Conservation (phyloP, 2,888 invertebrate species). For the Strigamia crassipes region DNA sequence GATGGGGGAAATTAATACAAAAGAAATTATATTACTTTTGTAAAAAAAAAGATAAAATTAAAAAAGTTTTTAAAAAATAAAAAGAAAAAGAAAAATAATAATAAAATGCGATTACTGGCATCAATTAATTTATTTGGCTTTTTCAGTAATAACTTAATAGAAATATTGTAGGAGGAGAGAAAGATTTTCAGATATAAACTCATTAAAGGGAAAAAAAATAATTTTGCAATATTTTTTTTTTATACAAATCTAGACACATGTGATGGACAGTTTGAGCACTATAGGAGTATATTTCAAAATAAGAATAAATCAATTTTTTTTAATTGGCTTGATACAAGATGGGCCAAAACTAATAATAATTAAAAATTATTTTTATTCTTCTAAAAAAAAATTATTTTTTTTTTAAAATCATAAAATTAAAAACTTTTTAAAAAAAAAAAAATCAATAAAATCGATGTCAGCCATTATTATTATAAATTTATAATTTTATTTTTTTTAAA, state of each 20-base stretch:
- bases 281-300: constrained; percentile 17
- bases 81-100: no score
- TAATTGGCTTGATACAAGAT: constrained; percentile 5
- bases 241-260: constrained; percentile 5
- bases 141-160: constrained; percentile 34
- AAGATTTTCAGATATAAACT: constrained; percentile 7
- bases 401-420: not conserved
- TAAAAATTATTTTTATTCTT: no score
- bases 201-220: constrained; percentile 8
- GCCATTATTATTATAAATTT: no score
- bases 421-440: not conserved
- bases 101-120: not conserved
- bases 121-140: constrained; percentile 37
- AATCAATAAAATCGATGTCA: not conserved
- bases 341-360: not conserved
- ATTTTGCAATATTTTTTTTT: not conserved
- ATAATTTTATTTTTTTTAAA: no score
- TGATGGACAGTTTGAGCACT: constrained; percentile 34
- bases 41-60: not conserved
- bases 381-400: no score
- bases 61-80: no score
- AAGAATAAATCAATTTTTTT: not conserved
- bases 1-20: not conserved
- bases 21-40: constrained; percentile 37
- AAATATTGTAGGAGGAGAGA: not conserved